Percentiles rank a stretch among this genome's conserved stretches.
phyloP scores from a whole-genome alignment of 2,113 vertebrate genomes.

The Osmerus eperlanus region DNA sequence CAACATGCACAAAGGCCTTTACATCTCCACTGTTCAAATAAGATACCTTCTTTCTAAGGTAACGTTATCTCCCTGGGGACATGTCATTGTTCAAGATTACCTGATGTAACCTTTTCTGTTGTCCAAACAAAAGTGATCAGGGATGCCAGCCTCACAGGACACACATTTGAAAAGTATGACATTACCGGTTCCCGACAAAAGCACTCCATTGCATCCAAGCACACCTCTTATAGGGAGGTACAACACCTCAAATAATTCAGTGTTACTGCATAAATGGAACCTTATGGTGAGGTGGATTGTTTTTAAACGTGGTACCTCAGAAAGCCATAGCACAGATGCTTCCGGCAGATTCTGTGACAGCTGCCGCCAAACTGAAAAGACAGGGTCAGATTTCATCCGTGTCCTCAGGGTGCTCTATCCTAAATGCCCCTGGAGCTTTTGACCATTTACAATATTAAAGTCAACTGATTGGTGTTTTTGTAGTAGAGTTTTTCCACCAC shows the following conservation, averaged over 20 bases:
- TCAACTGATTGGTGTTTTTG: no score
- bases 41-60: no score
- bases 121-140: no score
- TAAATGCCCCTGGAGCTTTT: background rate
- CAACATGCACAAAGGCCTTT: no score
- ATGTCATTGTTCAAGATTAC: no score
- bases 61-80: no score
- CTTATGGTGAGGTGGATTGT: background rate
- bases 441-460: slow-evolving; percentile 1
- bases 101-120: no score
- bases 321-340: background rate
- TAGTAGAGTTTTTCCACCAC: background rate
- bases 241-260: background rate
- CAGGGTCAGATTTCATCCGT: background rate
- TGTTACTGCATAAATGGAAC: slow-evolving; percentile 2
- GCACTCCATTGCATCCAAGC: background rate
- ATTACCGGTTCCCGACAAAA: background rate
- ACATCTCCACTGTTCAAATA: no score
- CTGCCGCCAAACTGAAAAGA: background rate
- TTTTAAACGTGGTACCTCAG: background rate
- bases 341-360: background rate
- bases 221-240: background rate
- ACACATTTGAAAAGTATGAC: background rate
- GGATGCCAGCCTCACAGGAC: background rate
- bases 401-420: slow-evolving; percentile 3